Evolutionary conservation across 2,888 invertebrate species (phyloP).

Genomic region (Bursaphelenchus okinawaensis): DNA sequence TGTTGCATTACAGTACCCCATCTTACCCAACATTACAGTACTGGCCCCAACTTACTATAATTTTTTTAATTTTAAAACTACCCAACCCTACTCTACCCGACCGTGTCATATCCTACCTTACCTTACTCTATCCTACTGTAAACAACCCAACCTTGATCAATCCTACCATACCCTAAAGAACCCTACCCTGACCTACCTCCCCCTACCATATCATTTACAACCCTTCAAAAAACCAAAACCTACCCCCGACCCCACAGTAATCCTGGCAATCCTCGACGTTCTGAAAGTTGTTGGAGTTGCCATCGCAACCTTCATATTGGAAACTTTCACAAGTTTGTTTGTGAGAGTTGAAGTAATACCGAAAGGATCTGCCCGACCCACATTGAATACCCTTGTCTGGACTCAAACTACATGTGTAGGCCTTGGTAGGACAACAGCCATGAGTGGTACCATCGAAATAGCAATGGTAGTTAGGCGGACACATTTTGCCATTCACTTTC

Average conservation of each 20-base stretch:
- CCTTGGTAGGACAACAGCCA: conserved; percentile 51
- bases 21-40: too few relatives aligned
- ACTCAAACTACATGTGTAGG: conserved; percentile 49
- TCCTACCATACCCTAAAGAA: too few relatives aligned
- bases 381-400: conserved; percentile 49
- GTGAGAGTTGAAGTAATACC: conserved; percentile 49
- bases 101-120: too few relatives aligned
- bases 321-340: conserved; percentile 50
- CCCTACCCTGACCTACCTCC: too few relatives aligned
- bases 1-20: too few relatives aligned
- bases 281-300: conserved; percentile 43
- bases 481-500: conserved; percentile 26
- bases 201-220: too few relatives aligned
- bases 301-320: conserved; percentile 52
- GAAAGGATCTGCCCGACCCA: conserved; percentile 42
- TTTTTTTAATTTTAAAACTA: too few relatives aligned
- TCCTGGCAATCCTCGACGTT: conserved; percentile 45
- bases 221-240: background rate
- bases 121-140: too few relatives aligned
- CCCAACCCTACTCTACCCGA: too few relatives aligned
- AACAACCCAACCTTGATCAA: too few relatives aligned
- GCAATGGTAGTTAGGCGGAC: conserved; percentile 51
- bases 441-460: conserved; percentile 42
- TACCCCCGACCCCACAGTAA: conserved; percentile 52
- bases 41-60: too few relatives aligned